Percentiles rank a stretch among this genome's conserved stretches.
Conservation (phyloP, 2,797 vertebrate genomes). For the Siniperca obscura region DNA sequence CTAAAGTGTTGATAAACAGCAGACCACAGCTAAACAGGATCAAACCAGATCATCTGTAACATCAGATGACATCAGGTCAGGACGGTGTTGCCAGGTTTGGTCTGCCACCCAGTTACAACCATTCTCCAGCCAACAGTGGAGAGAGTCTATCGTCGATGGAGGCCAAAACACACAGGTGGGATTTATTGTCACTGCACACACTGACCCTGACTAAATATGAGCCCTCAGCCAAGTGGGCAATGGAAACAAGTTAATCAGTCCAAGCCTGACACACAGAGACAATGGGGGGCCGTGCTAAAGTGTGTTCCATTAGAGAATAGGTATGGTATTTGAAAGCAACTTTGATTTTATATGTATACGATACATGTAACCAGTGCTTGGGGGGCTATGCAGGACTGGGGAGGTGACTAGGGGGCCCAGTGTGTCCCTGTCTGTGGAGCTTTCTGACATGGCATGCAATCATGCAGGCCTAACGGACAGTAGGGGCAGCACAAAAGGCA, state of each 20-base stretch:
- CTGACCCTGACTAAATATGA: conserved; percentile 67
- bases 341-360: conserved; percentile 1
- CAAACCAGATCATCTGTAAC: conserved; percentile 46
- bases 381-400: conserved; percentile 19
- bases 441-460: conserved; percentile 77
- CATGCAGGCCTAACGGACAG: conserved; percentile 81
- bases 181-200: conserved; percentile 61
- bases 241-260: conserved; percentile 71
- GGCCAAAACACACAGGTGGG: conserved; percentile 76
- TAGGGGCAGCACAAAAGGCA: conserved; percentile 81
- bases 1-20: conserved; percentile 59
- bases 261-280: conserved; percentile 52
- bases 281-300: conserved; percentile 30
- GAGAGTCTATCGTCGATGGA: conserved; percentile 38
- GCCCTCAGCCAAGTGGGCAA: conserved; percentile 54
- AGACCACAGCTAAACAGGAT: conserved; percentile 49
- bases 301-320: conserved; percentile 42
- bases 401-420: conserved; percentile 42
- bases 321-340: conserved; percentile 32
- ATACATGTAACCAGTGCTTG: conserved; percentile 26
- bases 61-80: conserved; percentile 63
- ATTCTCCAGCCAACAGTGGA: conserved; percentile 53
- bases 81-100: conserved; percentile 49
- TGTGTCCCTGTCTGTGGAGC: conserved; percentile 61
- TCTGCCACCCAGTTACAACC: conserved; percentile 48